These are phyloP conservation scores for Plutella xylostella DNA, from an alignment of 2,888 invertebrate genomes.

Conservation along the genomic window DNA sequence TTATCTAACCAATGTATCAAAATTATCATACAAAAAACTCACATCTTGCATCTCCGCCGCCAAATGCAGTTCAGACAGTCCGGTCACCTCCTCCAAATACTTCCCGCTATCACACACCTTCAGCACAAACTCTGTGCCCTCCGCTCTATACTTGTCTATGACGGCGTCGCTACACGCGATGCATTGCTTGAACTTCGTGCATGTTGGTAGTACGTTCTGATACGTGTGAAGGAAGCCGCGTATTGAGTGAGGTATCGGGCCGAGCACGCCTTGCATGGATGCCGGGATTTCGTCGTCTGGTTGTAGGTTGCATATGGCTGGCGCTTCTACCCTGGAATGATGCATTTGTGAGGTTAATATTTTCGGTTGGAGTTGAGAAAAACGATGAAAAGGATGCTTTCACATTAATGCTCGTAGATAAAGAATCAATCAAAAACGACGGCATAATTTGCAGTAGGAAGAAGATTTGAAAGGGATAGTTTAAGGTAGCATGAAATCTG, in stretches of 20 bases:
- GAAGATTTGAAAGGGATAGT: no score
- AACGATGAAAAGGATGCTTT: no score
- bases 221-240: conserved; percentile 90
- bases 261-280: conserved; percentile 74
- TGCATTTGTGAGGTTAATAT: not conserved
- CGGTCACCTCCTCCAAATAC: conserved; percentile 88
- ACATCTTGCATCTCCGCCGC: conserved; percentile 72
- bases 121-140: conserved; percentile 79
- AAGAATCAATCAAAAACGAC: no score
- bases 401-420: no score
- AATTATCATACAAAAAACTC: no score
- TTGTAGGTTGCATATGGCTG: conserved; percentile 71
- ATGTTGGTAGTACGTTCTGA: conserved; percentile 84
- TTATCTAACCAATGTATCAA: no score
- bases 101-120: conserved; percentile 84
- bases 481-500: no score
- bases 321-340: conserved; percentile 68
- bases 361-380: no score
- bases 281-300: conserved; percentile 31
- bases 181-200: conserved; percentile 88
- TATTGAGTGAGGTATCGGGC: conserved; percentile 92
- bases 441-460: no score
- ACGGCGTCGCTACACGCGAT: conserved; percentile 86
- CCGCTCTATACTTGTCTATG: conserved; percentile 36
- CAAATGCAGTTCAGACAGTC: conserved; percentile 75